phyloP scores from a whole-genome alignment of 2,888 invertebrate species.

The Synergus itoensis region DNA sequence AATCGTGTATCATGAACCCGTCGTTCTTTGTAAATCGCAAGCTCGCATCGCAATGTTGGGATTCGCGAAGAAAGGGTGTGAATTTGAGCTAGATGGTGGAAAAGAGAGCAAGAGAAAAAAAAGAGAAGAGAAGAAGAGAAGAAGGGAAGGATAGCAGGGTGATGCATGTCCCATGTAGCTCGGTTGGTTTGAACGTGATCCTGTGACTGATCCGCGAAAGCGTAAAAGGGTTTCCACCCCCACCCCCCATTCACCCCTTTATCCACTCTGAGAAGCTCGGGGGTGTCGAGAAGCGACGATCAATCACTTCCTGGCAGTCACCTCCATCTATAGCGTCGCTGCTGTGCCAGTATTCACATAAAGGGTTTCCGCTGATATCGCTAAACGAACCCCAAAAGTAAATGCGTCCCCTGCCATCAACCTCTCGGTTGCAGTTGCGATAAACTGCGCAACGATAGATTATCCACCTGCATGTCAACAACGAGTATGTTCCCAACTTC shows the following conservation, averaged over 20 bases:
- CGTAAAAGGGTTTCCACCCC: slow-evolving; percentile 71
- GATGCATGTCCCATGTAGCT: slow-evolving; percentile 62
- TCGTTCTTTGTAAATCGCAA: background rate
- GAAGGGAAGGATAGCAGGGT: slow-evolving; percentile 54
- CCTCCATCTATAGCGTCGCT: slow-evolving; percentile 18
- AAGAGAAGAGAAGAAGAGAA: slow-evolving; percentile 42
- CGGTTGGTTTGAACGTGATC: slow-evolving; percentile 67
- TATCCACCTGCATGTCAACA: slow-evolving; percentile 16
- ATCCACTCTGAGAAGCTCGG: slow-evolving; percentile 67
- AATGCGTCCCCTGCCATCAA: slow-evolving; percentile 51
- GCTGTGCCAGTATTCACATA: slow-evolving; percentile 60
- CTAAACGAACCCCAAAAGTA: slow-evolving; percentile 57
- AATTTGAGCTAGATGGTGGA: slow-evolving; percentile 5
- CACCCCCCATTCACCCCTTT: slow-evolving; percentile 64
- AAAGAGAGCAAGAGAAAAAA: slow-evolving; percentile 28
- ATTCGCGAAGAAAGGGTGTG: slow-evolving; percentile 25
- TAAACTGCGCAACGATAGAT: slow-evolving; percentile 39
- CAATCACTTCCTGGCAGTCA: slow-evolving; percentile 68
- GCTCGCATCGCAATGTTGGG: background rate
- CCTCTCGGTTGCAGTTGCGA: slow-evolving; percentile 38
- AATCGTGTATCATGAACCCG: background rate
- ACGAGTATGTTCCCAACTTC: slow-evolving; percentile 45
- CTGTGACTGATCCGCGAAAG: slow-evolving; percentile 72
- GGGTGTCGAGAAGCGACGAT: slow-evolving; percentile 73
- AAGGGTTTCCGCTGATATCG: slow-evolving; percentile 62